These are phyloP conservation scores for Diadophis punctatus DNA, from an alignment of 2,113 vertebrate species.

Conservation along the genomic window DNA sequence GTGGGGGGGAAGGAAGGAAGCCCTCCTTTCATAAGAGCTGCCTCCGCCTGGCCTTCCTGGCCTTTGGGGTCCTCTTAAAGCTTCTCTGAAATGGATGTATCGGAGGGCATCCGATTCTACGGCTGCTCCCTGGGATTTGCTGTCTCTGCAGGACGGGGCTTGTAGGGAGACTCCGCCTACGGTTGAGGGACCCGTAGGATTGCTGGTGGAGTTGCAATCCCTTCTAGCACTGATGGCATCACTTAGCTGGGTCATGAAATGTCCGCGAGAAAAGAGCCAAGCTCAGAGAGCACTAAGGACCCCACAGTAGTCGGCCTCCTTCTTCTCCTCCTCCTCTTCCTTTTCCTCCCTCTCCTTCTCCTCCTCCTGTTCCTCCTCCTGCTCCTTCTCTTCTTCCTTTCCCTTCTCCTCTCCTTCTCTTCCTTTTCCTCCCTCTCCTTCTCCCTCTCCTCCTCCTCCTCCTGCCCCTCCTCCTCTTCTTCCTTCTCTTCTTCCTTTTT, in stretches of 20 bases:
- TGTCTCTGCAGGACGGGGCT: neutral
- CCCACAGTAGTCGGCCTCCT: neutral
- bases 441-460: no score
- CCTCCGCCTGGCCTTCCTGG: neutral
- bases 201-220: neutral
- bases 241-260: no score
- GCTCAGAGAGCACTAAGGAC: neutral
- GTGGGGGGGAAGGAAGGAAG: neutral
- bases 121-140: neutral
- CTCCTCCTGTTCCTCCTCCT: no score
- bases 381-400: no score
- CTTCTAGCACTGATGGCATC: neutral
- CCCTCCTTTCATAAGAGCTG: no score
- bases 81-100: neutral
- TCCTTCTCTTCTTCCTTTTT: no score
- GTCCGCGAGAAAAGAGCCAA: no score
- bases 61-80: neutral
- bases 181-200: neutral
- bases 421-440: no score
- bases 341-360: no score
- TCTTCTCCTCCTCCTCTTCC: accelerated
- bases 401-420: no score
- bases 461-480: no score
- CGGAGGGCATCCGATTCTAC: accelerated
- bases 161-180: neutral